Conservation (phyloP, 2,888 invertebrate genomes). For the Drosophila longiperda region DNA sequence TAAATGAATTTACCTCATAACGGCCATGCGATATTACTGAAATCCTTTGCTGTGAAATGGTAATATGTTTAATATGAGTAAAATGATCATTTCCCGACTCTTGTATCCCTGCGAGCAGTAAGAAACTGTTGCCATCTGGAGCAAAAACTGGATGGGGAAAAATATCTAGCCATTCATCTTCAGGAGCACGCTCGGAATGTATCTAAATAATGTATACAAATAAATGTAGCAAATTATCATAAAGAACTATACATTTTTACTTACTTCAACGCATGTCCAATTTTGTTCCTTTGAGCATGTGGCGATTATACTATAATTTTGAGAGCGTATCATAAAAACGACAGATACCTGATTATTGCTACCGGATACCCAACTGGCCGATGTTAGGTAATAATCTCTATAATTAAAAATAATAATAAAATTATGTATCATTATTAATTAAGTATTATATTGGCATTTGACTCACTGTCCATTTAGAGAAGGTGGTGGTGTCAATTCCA, state of each 20-base stretch:
- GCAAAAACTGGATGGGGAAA: conserved; percentile 94
- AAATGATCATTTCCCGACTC: conserved; percentile 93
- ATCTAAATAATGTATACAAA: conserved; percentile 85
- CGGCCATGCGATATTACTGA: conserved; percentile 94
- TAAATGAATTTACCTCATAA: conserved; percentile 89
- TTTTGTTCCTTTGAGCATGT: conserved; percentile 91
- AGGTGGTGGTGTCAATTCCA: conserved; percentile 90
- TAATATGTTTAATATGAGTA: conserved; percentile 95
- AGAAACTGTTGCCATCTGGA: conserved; percentile 93
- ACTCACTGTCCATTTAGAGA: conserved; percentile 93
- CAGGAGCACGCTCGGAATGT: conserved; percentile 93
- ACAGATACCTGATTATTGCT: conserved; percentile 92
- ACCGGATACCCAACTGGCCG: conserved; percentile 94
- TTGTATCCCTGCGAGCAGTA: conserved; percentile 92
- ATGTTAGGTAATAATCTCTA: conserved; percentile 96
- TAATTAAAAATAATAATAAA: background rate
- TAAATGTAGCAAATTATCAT: background rate
- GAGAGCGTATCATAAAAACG: conserved; percentile 97
- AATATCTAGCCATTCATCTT: conserved; percentile 94
- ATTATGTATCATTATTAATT: background rate
- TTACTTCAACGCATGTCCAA: conserved; percentile 94
- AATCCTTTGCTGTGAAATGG: conserved; percentile 92
- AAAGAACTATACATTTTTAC: conserved; percentile 41
- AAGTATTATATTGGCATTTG: background rate
- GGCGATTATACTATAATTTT: conserved; percentile 95